Percentiles rank a stretch among this genome's conserved stretches.
These are phyloP conservation scores for Ceratina calcarata DNA, from an alignment of 1,140 invertebrate genomes.

Conservation along the genomic window DNA sequence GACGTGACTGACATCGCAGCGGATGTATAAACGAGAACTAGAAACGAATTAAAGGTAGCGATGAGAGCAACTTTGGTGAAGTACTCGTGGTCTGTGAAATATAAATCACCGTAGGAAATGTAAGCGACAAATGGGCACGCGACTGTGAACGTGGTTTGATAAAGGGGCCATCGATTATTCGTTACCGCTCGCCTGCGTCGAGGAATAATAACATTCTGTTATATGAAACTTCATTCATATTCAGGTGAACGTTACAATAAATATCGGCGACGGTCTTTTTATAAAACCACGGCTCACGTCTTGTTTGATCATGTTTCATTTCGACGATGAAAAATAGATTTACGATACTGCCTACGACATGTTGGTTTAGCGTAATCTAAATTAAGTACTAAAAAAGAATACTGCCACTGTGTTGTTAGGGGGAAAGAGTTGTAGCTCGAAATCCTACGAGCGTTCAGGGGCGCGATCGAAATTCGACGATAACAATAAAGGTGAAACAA, in stretches of 20 bases:
- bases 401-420: slow-evolving; percentile 55
- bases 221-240: not conserved
- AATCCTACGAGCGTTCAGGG: not conserved
- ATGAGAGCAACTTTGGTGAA: too few relatives aligned
- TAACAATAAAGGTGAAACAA: slow-evolving; percentile 2
- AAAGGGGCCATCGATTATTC: not conserved
- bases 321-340: not conserved
- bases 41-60: too few relatives aligned
- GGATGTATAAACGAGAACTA: too few relatives aligned
- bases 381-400: slow-evolving; percentile 47
- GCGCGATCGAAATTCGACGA: not conserved
- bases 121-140: slow-evolving; percentile 46
- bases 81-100: slow-evolving; percentile 50
- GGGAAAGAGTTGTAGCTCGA: not conserved
- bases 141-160: slow-evolving; percentile 30
- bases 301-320: not conserved
- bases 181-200: slow-evolving; percentile 4
- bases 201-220: not conserved
- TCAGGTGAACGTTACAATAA: not conserved
- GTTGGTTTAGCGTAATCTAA: slow-evolving; percentile 45
- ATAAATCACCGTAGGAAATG: slow-evolving; percentile 43
- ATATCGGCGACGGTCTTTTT: not conserved
- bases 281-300: not conserved
- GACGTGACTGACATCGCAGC: too few relatives aligned
- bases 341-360: slow-evolving; percentile 47